Percentiles rank a stretch among this genome's conserved stretches.
These are phyloP conservation scores for Lates japonicus DNA, from an alignment of 2,797 vertebrate genomes.

Conservation along the genomic window DNA sequence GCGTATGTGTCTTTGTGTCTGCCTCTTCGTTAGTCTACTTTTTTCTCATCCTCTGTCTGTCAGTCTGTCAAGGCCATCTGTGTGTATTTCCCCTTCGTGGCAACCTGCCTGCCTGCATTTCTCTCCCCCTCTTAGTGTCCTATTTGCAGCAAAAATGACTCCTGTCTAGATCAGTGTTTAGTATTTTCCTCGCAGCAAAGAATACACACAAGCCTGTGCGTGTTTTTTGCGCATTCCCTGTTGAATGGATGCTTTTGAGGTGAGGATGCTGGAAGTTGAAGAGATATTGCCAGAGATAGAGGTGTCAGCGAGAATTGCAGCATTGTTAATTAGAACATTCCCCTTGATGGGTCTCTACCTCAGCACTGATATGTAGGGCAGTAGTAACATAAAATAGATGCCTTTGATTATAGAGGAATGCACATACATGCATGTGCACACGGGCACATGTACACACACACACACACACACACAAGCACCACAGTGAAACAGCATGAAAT, in stretches of 20 bases:
- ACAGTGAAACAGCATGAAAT: constrained; percentile 47
- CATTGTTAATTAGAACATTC: constrained; percentile 69
- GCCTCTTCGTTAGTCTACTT: constrained; percentile 53
- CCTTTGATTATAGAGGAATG: constrained; percentile 60
- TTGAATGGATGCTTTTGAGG: constrained; percentile 45
- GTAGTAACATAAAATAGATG: constrained; percentile 56
- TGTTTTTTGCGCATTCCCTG: constrained; percentile 41
- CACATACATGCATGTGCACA: not conserved
- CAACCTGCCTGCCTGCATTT: constrained; percentile 61
- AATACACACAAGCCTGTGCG: constrained; percentile 35
- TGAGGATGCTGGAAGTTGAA: constrained; percentile 49
- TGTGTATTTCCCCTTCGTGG: constrained; percentile 68
- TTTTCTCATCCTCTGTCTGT: constrained; percentile 73
- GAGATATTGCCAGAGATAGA: constrained; percentile 51
- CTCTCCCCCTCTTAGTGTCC: constrained; percentile 49
- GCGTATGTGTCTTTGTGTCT: constrained; percentile 43
- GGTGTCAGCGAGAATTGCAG: constrained; percentile 59
- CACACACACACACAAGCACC: not conserved
- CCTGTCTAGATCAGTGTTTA: constrained; percentile 51
- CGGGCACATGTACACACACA: not conserved
- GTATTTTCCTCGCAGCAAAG: constrained; percentile 48
- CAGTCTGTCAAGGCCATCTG: constrained; percentile 74
- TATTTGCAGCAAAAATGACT: constrained; percentile 60
- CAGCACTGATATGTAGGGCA: constrained; percentile 66
- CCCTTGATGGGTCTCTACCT: constrained; percentile 66